Conservation (phyloP, 2,113 vertebrate genomes). For the Salminus brasiliensis region DNA sequence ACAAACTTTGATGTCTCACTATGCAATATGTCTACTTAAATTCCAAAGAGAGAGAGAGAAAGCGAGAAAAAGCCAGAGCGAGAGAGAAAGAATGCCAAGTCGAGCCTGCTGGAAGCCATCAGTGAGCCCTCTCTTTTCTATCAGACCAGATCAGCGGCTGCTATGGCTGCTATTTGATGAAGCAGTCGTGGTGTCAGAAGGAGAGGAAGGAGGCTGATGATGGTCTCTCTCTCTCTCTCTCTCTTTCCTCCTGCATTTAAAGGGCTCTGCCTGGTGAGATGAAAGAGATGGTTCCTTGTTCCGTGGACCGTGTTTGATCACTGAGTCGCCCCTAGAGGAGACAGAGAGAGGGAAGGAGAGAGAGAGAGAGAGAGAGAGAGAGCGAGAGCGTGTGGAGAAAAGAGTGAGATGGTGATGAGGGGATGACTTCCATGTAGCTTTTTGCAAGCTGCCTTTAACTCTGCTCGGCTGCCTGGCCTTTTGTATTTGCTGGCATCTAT, state of each 20-base stretch:
- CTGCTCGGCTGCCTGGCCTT: slow-evolving; percentile 4
- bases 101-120: slow-evolving; percentile 11
- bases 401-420: background rate
- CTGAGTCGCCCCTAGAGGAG: slow-evolving; percentile 5
- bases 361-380: background rate
- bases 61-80: background rate
- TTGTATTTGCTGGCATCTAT: slow-evolving; percentile 23
- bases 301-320: slow-evolving; percentile 12
- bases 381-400: background rate
- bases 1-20: slow-evolving; percentile 30
- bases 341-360: background rate
- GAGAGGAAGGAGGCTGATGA: background rate
- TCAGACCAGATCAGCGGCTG: slow-evolving; percentile 25
- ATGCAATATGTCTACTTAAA: slow-evolving; percentile 11
- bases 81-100: background rate
- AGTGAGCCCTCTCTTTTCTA: slow-evolving; percentile 26
- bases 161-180: slow-evolving; percentile 58
- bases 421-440: background rate
- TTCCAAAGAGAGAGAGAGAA: background rate
- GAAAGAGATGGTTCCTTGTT: slow-evolving; percentile 9
- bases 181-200: slow-evolving; percentile 51
- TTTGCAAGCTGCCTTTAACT: slow-evolving; percentile 21
- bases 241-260: background rate
- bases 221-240: no score
- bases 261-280: slow-evolving; percentile 47